phyloP scores from a whole-genome alignment of 2,797 vertebrate genomes.

The Tachyglossus aculeatus region DNA sequence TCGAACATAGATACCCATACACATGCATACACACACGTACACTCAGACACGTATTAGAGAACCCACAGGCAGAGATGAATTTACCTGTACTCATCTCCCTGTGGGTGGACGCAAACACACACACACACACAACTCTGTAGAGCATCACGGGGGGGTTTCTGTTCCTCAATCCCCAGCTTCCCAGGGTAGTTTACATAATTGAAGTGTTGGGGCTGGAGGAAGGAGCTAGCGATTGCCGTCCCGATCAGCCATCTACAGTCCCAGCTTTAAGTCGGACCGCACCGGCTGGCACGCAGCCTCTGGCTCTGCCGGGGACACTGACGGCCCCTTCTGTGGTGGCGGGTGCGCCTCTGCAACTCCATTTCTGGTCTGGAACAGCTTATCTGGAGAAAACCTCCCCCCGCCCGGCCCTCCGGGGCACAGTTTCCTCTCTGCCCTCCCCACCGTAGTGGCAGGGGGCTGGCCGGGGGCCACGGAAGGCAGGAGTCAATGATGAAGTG shows the following conservation, averaged over 20 bases:
- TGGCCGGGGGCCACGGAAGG: rapidly evolving
- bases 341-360: not conserved
- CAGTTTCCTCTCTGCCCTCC: too few relatives aligned
- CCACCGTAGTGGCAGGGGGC: not conserved
- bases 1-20: too few relatives aligned
- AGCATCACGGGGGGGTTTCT: not conserved
- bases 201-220: not conserved
- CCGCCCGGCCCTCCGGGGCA: too few relatives aligned
- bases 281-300: not conserved
- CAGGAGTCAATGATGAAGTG: rapidly evolving
- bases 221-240: not conserved
- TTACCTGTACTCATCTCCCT: too few relatives aligned
- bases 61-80: too few relatives aligned
- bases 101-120: too few relatives aligned
- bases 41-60: too few relatives aligned
- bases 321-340: not conserved
- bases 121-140: not conserved
- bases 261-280: not conserved
- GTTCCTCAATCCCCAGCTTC: too few relatives aligned
- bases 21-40: too few relatives aligned
- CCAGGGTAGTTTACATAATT: not conserved
- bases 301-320: not conserved
- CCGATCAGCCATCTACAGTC: not conserved
- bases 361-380: not conserved
- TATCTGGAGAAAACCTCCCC: too few relatives aligned